Conservation (phyloP, 2,113 vertebrate species). For the Bos javanicus region DNA sequence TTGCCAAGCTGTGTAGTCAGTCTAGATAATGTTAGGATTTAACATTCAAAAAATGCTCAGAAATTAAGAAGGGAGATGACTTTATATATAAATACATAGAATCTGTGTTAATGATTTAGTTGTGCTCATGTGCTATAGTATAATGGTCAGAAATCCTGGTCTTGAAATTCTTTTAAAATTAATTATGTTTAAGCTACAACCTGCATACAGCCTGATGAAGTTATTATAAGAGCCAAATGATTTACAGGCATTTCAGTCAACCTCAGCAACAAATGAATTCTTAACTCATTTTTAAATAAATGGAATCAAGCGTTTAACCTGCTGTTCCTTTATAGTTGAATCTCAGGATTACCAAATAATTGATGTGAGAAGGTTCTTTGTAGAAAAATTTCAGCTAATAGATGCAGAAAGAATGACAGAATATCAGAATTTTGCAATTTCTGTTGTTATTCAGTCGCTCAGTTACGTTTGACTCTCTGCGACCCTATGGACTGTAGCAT, state of each 20-base stretch:
- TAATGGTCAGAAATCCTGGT: neutral
- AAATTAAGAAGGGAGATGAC: neutral
- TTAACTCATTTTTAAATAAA: neutral
- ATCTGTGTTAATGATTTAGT: neutral
- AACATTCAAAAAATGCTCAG: neutral
- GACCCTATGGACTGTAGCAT: neutral
- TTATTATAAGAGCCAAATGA: neutral
- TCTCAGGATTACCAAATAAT: neutral
- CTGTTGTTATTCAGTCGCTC: neutral
- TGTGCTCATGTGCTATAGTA: neutral
- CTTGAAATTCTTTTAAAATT: neutral
- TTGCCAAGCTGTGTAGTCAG: neutral
- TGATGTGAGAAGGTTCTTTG: neutral
- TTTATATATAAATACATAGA: neutral
- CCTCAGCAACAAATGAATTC: neutral
- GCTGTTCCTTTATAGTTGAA: neutral
- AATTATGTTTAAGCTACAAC: neutral
- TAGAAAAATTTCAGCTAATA: neutral
- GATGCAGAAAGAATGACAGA: neutral
- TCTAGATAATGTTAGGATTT: neutral
- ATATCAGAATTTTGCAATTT: neutral
- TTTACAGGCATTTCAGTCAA: neutral
- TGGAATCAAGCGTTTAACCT: neutral
- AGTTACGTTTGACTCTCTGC: neutral
- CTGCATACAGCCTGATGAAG: neutral